phyloP scores from a whole-genome alignment of 2,113 vertebrate species.

The Takifugu bimaculatus region DNA sequence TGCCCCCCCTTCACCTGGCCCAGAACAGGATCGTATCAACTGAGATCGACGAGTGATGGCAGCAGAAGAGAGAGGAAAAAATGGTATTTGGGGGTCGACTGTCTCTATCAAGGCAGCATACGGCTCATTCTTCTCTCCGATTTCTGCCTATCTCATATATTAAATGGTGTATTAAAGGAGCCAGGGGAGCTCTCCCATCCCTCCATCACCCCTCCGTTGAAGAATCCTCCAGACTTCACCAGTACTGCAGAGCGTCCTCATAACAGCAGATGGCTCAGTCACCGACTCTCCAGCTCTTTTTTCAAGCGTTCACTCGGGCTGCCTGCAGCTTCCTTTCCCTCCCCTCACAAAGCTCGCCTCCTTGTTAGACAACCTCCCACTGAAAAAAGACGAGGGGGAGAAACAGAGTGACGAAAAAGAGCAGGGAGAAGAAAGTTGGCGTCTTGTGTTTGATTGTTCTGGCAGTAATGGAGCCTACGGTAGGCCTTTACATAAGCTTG shows the following conservation, averaged over 20 bases:
- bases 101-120: no score
- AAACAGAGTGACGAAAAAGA: not conserved
- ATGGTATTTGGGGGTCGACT: constrained; percentile 14
- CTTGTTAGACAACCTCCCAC: not conserved
- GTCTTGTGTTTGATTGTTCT: not conserved
- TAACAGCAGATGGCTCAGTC: not conserved
- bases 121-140: no score
- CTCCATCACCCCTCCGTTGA: no score
- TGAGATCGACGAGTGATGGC: constrained; percentile 72
- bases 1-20: constrained; percentile 58
- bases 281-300: not conserved
- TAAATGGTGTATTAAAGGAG: no score
- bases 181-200: no score
- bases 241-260: not conserved
- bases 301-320: not conserved
- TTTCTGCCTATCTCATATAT: no score
- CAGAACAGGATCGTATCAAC: constrained; percentile 66
- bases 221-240: not conserved
- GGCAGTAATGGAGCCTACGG: not conserved
- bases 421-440: not conserved
- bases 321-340: not conserved
- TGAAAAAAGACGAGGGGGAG: not conserved
- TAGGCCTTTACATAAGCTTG: no score
- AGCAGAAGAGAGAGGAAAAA: constrained; percentile 30
- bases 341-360: not conserved